Percentiles rank a stretch among this genome's conserved stretches.
Conservation (phyloP, 2,113 vertebrate genomes). For the Polyodon spathula region DNA sequence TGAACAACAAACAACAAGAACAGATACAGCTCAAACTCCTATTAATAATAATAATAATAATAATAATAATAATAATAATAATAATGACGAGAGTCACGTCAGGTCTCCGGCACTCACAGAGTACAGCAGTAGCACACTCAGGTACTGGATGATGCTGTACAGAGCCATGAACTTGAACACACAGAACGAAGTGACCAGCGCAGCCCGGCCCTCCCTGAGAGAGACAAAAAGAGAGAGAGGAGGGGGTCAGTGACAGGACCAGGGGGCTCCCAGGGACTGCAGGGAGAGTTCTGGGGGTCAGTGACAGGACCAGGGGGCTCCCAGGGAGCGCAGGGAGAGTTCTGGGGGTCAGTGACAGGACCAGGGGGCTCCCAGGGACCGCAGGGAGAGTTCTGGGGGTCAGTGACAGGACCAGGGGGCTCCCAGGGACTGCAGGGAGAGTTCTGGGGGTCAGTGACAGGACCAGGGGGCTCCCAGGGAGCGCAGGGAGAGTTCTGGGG, state of each 20-base stretch:
- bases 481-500: too few relatives aligned
- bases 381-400: too few relatives aligned
- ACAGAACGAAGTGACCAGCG: constrained; percentile 34
- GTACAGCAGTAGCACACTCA: constrained; percentile 32
- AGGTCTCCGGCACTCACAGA: too few relatives aligned
- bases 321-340: too few relatives aligned
- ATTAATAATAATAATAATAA: too few relatives aligned
- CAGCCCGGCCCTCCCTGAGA: constrained; percentile 29
- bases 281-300: neutral
- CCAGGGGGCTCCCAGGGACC: too few relatives aligned
- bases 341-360: too few relatives aligned
- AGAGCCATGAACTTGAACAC: constrained; percentile 39
- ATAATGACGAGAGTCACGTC: neutral
- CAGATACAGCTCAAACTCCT: neutral
- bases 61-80: neutral
- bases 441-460: too few relatives aligned
- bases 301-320: too few relatives aligned
- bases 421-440: too few relatives aligned
- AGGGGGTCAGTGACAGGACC: neutral
- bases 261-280: neutral
- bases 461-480: too few relatives aligned
- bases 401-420: too few relatives aligned
- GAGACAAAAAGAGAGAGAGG: neutral
- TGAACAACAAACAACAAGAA: constrained; percentile 10
- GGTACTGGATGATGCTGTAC: constrained; percentile 35